Evolutionary conservation across 2,797 vertebrate genomes (phyloP), one percentile per base, ranked within the genome.

Genomic region (Parauchenoglanis punctatus): DNA sequence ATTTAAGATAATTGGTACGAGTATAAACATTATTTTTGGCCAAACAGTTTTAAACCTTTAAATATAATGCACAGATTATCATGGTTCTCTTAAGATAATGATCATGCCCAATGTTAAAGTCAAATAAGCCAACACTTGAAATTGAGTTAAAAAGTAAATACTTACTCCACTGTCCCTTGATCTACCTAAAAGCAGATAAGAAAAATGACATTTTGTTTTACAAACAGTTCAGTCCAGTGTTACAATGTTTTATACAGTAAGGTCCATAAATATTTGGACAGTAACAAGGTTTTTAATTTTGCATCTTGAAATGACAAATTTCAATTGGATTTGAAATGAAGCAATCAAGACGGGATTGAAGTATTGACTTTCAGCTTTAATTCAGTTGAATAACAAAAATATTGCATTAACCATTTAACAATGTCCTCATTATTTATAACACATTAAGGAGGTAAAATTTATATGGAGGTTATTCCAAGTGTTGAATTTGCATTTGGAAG

Each of bases 161-260:
- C 92, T 88, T 85, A 93, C 92, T 81, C 86, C 89, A 75, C 23
- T 82, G 35, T 90, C 91, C 35, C 56, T 90, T 72, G 88, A 52
- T 80, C 25, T 84, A 84, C 87, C 92, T 93, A 44, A 89, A 86
- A 73, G 85, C 28, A 88, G 2, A 88, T 31, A 87, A 85, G 44
- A 88, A 56, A 18, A 67, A 20, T 4, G 18, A 49, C 4, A 7
- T 44, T 81, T 44, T 17, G 8, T 54, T 68, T 81, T 81, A 20
- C 10, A 61, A 80, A 46, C 4, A 49, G 7, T 56, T 63, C 25
- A 46, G 1, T 12, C 28, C 46, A 76, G 7, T 52, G 52, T 54
- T 28, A 52, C 46, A 76, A 46, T 46, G 10, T 46, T 23, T 72
- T 44, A 72, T 46, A 73, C 28, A 49, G 46, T 49, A 1, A 49